Conservation (phyloP, 2,888 invertebrate species). For the Flabesymbios commensalis region DNA sequence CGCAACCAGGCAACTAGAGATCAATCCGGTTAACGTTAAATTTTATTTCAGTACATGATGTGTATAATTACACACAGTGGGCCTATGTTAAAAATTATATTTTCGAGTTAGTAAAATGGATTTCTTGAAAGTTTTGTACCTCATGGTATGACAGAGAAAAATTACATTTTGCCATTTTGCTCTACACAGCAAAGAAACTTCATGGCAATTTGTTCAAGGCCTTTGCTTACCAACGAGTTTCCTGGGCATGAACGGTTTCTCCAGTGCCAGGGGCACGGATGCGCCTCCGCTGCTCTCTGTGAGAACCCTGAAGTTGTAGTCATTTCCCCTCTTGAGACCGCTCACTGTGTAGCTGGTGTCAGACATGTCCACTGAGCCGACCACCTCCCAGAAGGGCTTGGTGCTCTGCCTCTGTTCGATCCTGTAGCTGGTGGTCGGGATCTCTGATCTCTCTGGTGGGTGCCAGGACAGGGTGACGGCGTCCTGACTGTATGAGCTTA, state of each 20-base stretch:
- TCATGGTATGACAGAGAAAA: too few species aligned
- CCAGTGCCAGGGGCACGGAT: conserved; percentile 25
- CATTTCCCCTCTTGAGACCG: conserved; percentile 47
- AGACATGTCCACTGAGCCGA: conserved; percentile 25
- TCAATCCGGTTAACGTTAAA: too few species aligned
- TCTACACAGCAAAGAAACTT: too few species aligned
- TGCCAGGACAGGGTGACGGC: conserved; percentile 82
- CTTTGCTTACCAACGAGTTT: too few species aligned
- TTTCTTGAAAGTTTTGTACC: too few species aligned
- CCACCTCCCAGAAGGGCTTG: conserved; percentile 25
- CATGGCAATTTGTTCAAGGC: too few species aligned
- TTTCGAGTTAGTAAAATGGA: too few species aligned
- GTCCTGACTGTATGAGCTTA: conserved; percentile 67
- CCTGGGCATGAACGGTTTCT: conserved; percentile 23
- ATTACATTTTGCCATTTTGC: too few species aligned
- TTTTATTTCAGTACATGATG: too few species aligned
- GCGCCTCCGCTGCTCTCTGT: conserved; percentile 40
- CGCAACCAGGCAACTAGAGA: too few species aligned
- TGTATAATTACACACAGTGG: too few species aligned
- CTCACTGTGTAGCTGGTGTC: conserved; percentile 29
- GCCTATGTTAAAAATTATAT: too few species aligned
- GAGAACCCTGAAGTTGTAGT: conserved; percentile 57
- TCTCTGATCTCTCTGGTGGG: conserved; percentile 66
- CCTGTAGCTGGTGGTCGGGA: conserved; percentile 40
- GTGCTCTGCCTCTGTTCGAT: conserved; percentile 37